A percentile compares a stretch with the other conserved stretches of the same genome.
These are phyloP conservation scores for Xanthorhoe designata DNA, from an alignment of 2,888 invertebrate genomes.

Conservation along the genomic window DNA sequence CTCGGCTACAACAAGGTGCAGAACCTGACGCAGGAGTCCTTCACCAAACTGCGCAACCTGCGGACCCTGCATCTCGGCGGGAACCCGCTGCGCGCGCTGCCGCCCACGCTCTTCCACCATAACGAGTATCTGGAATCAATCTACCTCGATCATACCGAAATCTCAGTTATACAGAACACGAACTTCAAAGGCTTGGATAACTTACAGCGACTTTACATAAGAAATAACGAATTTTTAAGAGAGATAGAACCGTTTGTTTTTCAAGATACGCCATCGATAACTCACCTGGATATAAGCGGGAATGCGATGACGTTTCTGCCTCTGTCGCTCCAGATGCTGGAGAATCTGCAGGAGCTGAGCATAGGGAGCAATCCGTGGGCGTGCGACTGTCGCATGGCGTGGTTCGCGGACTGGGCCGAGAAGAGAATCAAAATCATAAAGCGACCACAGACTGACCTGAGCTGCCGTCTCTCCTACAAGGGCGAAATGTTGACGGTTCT, in stretches of 20 bases:
- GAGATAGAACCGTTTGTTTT: conserved; percentile 88
- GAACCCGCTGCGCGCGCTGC: conserved; percentile 85
- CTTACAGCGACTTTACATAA: conserved; percentile 85
- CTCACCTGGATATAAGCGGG: conserved; percentile 88
- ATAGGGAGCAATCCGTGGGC: conserved; percentile 92
- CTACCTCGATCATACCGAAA: conserved; percentile 87
- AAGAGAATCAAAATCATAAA: conserved; percentile 78
- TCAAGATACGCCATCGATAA: conserved; percentile 86
- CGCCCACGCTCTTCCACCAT: conserved; percentile 87
- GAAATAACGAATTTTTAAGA: conserved; percentile 86
- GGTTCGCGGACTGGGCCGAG: conserved; percentile 87
- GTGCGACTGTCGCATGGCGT: conserved; percentile 94
- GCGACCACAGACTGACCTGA: conserved; percentile 79
- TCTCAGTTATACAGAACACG: conserved; percentile 88
- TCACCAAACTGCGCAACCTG: conserved; percentile 85
- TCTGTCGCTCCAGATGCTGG: conserved; percentile 87
- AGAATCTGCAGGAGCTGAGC: conserved; percentile 87
- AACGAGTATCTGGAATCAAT: conserved; percentile 87
- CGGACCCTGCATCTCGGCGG: conserved; percentile 86
- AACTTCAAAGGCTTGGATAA: conserved; percentile 88
- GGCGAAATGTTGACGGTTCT: conserved; percentile 90
- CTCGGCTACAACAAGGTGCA: conserved; percentile 86
- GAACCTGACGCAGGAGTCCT: conserved; percentile 86
- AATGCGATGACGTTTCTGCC: conserved; percentile 91
- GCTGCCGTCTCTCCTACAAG: conserved; percentile 88